These are phyloP conservation scores for Cyphomyrus plagiostoma DNA, from an alignment of 2,113 vertebrate species.

Conservation along the genomic window DNA sequence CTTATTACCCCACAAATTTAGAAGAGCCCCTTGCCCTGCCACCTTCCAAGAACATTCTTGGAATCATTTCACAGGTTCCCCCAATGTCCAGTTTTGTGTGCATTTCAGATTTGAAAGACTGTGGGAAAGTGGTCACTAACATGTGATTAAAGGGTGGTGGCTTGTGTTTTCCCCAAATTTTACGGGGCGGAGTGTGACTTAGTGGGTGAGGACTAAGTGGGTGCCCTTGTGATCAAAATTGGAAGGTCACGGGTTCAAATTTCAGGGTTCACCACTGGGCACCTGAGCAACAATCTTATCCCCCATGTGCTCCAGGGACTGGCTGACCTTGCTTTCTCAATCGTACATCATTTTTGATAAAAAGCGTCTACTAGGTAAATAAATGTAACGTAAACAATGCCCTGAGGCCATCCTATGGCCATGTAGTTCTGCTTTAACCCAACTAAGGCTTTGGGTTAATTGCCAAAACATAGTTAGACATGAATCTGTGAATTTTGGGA, in stretches of 20 bases:
- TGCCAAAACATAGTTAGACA: neutral
- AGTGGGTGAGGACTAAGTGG: neutral
- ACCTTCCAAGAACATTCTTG: neutral
- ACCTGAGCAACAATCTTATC: neutral
- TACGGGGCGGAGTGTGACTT: neutral
- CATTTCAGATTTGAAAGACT: neutral
- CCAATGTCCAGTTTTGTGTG: neutral
- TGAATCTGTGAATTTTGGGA: neutral
- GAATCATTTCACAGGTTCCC: neutral
- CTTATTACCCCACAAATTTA: neutral
- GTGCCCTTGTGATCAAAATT: neutral
- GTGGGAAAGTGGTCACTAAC: neutral
- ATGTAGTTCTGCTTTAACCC: neutral
- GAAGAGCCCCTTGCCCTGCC: neutral
- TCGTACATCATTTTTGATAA: neutral
- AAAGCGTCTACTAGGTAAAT: neutral
- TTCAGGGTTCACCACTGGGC: neutral
- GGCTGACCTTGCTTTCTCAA: neutral
- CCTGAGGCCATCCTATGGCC: neutral
- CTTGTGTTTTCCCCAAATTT: neutral
- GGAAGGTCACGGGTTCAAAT: neutral
- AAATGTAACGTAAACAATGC: neutral
- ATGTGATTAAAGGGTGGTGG: neutral
- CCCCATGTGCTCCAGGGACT: neutral
- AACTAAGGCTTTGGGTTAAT: neutral